Conservation (phyloP, 2,888 invertebrate species). For the Agrenia bidenticulata region DNA sequence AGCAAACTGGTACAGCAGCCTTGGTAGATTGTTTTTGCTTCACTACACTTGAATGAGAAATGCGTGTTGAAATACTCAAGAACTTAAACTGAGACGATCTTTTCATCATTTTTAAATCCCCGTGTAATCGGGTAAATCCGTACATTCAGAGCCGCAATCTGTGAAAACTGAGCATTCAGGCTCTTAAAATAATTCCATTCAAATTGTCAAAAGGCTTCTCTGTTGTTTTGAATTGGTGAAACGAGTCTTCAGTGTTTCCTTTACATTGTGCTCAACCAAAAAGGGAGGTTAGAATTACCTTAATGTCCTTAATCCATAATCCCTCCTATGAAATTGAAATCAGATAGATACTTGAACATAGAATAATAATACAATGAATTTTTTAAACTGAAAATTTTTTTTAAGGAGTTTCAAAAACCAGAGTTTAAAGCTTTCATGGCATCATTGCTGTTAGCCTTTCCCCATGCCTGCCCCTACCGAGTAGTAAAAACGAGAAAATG, state of each 20-base stretch:
- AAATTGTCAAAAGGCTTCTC: too few species aligned
- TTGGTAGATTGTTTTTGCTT: background rate
- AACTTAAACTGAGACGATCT: background rate
- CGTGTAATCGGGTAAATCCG: slow-evolving; percentile 3
- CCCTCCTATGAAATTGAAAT: background rate
- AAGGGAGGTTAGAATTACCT: slow-evolving; percentile 2
- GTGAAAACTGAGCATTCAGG: background rate
- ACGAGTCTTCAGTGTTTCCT: background rate
- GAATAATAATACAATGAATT: too few species aligned
- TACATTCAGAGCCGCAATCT: background rate
- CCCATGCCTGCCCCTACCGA: too few species aligned
- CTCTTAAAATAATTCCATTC: too few species aligned
- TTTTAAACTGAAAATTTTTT: too few species aligned
- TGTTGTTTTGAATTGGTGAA: background rate
- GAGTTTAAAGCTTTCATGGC: too few species aligned
- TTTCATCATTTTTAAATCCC: background rate
- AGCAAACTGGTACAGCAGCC: too few species aligned
- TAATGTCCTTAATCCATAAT: background rate
- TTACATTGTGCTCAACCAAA: too few species aligned
- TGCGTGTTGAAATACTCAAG: background rate
- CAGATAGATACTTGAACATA: background rate
- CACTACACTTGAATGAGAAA: too few species aligned
- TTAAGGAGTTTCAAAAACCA: too few species aligned
- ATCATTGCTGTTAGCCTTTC: too few species aligned
- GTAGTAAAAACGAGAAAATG: too few species aligned